Conservation (phyloP, 35 echinoderm and acorn worm genomes). For the Heliocidaris erythrogramma region DNA sequence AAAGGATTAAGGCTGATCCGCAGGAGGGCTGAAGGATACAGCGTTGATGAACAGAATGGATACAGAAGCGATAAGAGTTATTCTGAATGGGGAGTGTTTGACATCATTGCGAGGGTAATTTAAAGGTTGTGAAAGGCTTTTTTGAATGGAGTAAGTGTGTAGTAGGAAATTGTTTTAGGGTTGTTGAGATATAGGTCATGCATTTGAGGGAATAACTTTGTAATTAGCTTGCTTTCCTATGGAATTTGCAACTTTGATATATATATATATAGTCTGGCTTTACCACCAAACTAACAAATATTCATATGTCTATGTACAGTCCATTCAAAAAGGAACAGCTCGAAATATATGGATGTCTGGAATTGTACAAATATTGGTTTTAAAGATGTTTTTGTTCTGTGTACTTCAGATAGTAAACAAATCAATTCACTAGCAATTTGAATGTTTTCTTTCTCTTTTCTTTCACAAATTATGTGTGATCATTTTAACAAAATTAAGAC, state of each 20-base stretch:
- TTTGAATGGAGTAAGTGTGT: not conserved
- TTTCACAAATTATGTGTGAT: not conserved
- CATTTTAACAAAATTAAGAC: not conserved
- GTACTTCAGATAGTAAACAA: not conserved
- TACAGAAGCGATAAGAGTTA: not conserved
- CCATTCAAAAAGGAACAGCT: slow-evolving; percentile 5
- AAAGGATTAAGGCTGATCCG: slow-evolving; percentile 50
- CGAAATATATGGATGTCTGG: not conserved
- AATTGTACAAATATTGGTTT: not conserved
- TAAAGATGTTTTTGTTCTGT: not conserved
- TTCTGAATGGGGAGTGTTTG: not conserved
- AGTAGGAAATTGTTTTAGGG: not conserved
- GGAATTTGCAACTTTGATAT: not conserved
- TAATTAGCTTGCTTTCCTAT: not conserved
- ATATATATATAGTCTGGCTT: not conserved
- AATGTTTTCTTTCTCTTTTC: not conserved
- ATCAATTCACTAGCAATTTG: not conserved
- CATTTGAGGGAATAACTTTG: not conserved
- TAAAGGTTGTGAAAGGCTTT: not conserved
- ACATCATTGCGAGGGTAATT: not conserved
- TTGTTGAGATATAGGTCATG: not conserved
- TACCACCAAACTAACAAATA: slow-evolving; percentile 5
- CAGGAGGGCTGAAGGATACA: slow-evolving; percentile 56
- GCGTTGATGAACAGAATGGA: not conserved
- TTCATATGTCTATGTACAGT: not conserved